Base-by-base conservation (phyloP, 2,797 vertebrate species). In the Psittacula echo region DNA sequence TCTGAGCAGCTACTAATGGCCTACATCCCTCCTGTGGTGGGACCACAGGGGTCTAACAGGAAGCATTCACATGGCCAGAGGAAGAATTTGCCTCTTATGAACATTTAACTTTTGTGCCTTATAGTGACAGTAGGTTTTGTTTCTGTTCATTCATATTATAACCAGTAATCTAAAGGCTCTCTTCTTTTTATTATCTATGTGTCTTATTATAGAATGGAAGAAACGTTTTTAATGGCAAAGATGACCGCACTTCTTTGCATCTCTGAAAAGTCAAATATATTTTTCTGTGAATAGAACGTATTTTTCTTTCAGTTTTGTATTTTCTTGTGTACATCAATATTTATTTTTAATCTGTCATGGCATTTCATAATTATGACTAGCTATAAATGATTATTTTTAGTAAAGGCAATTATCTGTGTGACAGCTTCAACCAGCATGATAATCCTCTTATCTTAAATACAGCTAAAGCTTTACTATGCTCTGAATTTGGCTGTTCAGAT, bases 311-410 rank as follows among this genome's bases (percentile, higher is more conserved):
- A 24, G 7, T 90, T 90, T 68, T 76, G 8, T 70, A 37, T 87
- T 82, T 83, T 75, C 32, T 71, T 74, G 12, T 76, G 27, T 85
- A 42, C 6, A n/a, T 87, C 34, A 83, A 42, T 72, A 65, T 65
- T 90, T 85, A 73, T 88, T 94, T 96, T 90, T 85, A 58, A 77
- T 90, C 47, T 90, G 21, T 41, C 4, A 0, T 70, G 71, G 37
- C 44, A 64, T 85, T 90, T 92, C 51, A 67, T 79, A 50, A 41
- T 83, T 94, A 77, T 72, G 82, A 76, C 32, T 67, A 67, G 58
- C 45, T 82, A 61, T 21, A 87, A 95, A 87, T 89, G 7, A 79
- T 90, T 90, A 83, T 91, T 95, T 96, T 94, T 96, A 91, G 72
- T 79, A 61, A 51, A 88, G 41, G 56, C 74, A 91, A 85, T 94